Evolutionary conservation across 2,888 invertebrate species (phyloP), one percentile per base, ranked within the genome.

Genomic region (Chaetoderma sp.): DNA sequence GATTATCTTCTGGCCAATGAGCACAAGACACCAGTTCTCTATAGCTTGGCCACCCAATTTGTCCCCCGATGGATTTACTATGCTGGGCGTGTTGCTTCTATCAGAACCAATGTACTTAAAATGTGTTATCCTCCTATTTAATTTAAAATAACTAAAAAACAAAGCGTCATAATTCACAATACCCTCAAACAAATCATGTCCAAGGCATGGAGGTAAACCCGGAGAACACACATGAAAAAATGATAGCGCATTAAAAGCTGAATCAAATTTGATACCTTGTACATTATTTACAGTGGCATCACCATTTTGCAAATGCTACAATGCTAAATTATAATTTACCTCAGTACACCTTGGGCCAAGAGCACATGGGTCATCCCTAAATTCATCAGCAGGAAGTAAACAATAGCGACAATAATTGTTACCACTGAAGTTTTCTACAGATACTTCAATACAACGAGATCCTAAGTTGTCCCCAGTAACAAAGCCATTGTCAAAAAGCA

Each of bases 401-500:
- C 45, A 60, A 32, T 60, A 60, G 13, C 49, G 47, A 45, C 60
- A 60, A 36, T 60, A 60, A 18, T 49, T 47, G 2, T 30, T 33
- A 25, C 16, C 45, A 30, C 58, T 58, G 30, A 42, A 58, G 18
- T 58, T 58, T 44, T 58, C 27, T 25, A 44, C 25, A 42, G 28
- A 58, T 25, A 42, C 58, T 4, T 28, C 36, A 21, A 57, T 39
- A 39, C 57, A 44, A 18, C 49, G 59, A 28, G 47, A 49, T 30
- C 59, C 59, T 21, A 59, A 32, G 25, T 59, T 59, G 30, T 59
- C 59, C 28, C 50, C 50, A 18, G 52, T 33, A 30, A 52, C 32
- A 28, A 2, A 32, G 32, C 28, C 27, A 30, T 4, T 28, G 16
- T 18, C 10, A 18, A 13, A 10, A 30, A 52, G 13, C n/a, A 32